phyloP scores from a whole-genome alignment of 2,113 vertebrate species.

The Lates calcarifer region DNA sequence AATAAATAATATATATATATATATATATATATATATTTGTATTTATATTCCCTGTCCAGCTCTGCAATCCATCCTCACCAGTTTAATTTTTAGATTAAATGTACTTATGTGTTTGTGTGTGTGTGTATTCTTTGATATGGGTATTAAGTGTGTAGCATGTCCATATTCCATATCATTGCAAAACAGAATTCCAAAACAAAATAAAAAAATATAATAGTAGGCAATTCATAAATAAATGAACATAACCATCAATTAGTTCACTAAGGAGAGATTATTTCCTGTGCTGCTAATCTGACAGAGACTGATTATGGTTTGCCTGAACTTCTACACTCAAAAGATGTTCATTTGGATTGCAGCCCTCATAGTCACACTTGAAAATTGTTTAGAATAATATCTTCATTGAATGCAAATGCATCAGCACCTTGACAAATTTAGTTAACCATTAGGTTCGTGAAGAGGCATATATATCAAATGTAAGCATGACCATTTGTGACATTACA shows the following conservation, averaged over 20 bases:
- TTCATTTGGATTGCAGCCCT: neutral
- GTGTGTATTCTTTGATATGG: neutral
- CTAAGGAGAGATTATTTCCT: neutral
- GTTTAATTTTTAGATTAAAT: constrained; percentile 17
- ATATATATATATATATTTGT: no score
- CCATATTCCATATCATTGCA: neutral
- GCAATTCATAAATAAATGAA: neutral
- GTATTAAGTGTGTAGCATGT: constrained; percentile 28
- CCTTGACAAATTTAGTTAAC: neutral
- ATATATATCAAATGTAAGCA: neutral
- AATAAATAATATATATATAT: no score
- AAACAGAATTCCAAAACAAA: constrained; percentile 67
- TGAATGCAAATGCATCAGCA: neutral
- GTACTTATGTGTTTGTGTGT: neutral
- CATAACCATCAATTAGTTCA: neutral
- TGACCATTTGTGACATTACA: neutral
- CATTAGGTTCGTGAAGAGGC: neutral
- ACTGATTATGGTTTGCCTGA: neutral
- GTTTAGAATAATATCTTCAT: neutral
- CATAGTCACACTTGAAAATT: neutral
- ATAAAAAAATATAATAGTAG: neutral
- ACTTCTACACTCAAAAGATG: neutral
- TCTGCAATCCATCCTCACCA: constrained; percentile 65
- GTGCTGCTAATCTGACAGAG: neutral
- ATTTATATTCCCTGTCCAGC: constrained; percentile 67